Percentiles rank a stretch among this genome's conserved stretches.
phyloP scores from a whole-genome alignment of 2,888 invertebrate species.

The Agrotis puta region DNA sequence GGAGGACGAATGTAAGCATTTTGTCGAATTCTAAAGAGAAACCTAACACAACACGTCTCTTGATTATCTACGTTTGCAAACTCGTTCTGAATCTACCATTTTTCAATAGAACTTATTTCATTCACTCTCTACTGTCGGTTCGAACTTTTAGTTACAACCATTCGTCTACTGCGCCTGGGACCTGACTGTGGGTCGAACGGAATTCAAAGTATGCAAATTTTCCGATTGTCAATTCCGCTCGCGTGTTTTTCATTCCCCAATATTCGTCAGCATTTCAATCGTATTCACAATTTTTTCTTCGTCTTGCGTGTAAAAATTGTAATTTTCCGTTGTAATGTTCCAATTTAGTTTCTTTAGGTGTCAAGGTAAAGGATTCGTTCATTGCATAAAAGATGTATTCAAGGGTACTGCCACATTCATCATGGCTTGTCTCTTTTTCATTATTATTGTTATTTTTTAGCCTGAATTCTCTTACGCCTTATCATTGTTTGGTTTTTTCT shows the following conservation, averaged over 20 bases:
- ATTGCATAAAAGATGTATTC: slow-evolving; percentile 44
- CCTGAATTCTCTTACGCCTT: slow-evolving; percentile 17
- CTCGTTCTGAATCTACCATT: slow-evolving; percentile 20
- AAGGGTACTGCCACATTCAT: slow-evolving; percentile 19
- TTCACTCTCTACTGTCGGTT: slow-evolving; percentile 36
- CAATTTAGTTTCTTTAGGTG: slow-evolving; percentile 16
- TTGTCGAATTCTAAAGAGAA: slow-evolving; percentile 10
- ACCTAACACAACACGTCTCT: neutral
- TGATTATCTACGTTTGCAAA: slow-evolving; percentile 9
- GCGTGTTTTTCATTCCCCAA: slow-evolving; percentile 51
- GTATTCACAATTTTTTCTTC: slow-evolving; percentile 44
- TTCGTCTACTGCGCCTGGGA: slow-evolving; percentile 37
- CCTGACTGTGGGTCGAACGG: slow-evolving; percentile 27
- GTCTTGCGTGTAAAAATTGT: slow-evolving; percentile 36
- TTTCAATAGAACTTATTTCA: slow-evolving; percentile 49
- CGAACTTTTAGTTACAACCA: slow-evolving; percentile 48
- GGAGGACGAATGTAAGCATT: slow-evolving; percentile 28
- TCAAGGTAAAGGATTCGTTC: slow-evolving; percentile 14
- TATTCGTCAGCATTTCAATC: slow-evolving; percentile 53
- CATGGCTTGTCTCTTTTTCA: slow-evolving; percentile 25
- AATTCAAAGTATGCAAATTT: slow-evolving; percentile 62
- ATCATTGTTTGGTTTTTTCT: slow-evolving; percentile 24
- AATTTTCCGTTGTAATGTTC: slow-evolving; percentile 29
- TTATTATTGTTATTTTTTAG: slow-evolving; percentile 39
- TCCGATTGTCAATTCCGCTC: slow-evolving; percentile 56